Percentiles rank a stretch among this genome's conserved stretches.
Evolutionary conservation across 2,113 vertebrate genomes (phyloP).

Genomic region (Erythrolamprus reginae): DNA sequence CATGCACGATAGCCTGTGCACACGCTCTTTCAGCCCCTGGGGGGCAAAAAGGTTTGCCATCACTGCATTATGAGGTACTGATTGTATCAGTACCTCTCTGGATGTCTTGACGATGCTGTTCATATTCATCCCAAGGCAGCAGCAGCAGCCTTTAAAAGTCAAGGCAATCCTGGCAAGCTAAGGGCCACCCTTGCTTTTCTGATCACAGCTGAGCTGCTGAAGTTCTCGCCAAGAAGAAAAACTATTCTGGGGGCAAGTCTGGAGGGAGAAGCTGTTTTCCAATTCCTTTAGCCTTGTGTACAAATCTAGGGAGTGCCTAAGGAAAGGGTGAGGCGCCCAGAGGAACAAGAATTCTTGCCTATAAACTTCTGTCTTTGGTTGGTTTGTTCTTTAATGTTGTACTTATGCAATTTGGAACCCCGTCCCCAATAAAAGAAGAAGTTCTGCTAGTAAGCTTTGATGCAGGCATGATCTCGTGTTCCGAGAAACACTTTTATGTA

Average conservation of each 20-base stretch:
- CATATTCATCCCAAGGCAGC: not conserved
- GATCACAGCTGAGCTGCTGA: not conserved
- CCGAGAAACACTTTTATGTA: not conserved
- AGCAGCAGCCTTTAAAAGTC: constrained; percentile 2
- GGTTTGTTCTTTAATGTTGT: not conserved
- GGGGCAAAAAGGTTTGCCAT: too few species aligned
- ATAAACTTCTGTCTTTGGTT: not conserved
- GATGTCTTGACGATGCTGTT: not conserved
- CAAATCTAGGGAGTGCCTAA: not conserved
- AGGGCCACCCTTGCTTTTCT: not conserved
- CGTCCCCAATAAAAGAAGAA: not conserved
- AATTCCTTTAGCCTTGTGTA: not conserved
- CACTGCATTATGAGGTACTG: too few species aligned
- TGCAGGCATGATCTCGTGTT: not conserved
- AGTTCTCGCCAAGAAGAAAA: not conserved
- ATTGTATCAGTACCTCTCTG: too few species aligned
- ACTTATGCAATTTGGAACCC: not conserved
- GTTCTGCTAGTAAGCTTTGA: not conserved
- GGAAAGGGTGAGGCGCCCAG: not conserved
- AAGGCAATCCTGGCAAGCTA: too few species aligned
- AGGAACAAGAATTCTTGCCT: not conserved
- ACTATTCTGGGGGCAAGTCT: not conserved
- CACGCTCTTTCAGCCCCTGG: too few species aligned
- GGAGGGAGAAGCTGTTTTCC: not conserved
- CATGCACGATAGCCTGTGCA: too few species aligned